A percentile compares a stretch with the other conserved stretches of the same genome.
phyloP scores from a whole-genome alignment of 2,113 vertebrate species.

The Falcunculus frontatus region DNA sequence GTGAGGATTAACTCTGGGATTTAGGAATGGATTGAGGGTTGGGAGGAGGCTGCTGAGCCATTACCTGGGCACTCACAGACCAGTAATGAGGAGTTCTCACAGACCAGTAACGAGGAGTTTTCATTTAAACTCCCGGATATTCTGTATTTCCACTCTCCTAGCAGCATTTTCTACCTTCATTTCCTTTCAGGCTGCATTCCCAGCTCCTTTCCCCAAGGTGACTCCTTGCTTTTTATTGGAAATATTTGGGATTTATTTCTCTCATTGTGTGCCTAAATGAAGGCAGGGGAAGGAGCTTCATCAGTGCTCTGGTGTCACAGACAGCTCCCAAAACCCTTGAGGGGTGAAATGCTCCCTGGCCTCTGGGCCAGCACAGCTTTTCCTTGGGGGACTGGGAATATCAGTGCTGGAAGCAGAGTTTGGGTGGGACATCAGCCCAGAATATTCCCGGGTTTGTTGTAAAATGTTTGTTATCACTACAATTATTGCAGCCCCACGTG shows the following conservation, averaged over 20 bases:
- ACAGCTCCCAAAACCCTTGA: not conserved
- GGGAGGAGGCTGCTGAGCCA: not conserved
- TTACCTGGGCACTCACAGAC: accelerated
- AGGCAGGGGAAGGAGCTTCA: not conserved
- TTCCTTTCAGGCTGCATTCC: not conserved
- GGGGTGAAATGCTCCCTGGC: not conserved
- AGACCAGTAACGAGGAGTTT: accelerated
- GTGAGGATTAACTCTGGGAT: not conserved
- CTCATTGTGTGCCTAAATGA: not conserved
- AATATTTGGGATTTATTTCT: not conserved
- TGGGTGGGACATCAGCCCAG: not conserved
- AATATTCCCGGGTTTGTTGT: not conserved
- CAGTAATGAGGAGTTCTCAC: accelerated
- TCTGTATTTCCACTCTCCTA: not conserved
- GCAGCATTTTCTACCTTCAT: not conserved
- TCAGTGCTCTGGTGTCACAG: not conserved
- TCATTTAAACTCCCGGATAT: not conserved
- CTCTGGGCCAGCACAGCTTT: not conserved
- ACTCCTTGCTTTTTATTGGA: not conserved
- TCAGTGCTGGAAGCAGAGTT: not conserved
- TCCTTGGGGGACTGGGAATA: not conserved
- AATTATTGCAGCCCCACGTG: not conserved
- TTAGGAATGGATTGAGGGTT: accelerated
- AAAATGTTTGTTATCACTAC: not conserved
- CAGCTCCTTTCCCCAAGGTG: not conserved